Base-by-base conservation (phyloP, 2,888 invertebrate genomes). In the Neoascia interrupta region DNA sequence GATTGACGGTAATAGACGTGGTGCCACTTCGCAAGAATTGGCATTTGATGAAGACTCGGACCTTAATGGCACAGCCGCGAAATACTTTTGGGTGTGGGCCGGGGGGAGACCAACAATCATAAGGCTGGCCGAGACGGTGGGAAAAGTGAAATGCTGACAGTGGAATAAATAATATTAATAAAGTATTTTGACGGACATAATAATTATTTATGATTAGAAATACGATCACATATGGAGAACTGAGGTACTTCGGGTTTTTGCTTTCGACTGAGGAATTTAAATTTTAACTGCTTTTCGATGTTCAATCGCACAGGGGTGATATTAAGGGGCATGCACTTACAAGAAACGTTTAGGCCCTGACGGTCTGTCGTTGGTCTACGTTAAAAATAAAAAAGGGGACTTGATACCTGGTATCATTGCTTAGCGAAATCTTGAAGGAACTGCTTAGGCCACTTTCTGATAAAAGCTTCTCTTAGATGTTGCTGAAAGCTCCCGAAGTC, bases 261-360 rank as follows among this genome's bases (percentile, higher is more conserved):
- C 70, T 76, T 70, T 76, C 70, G 76, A 64, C 47, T 16, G 41
- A 66, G 70, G 76, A 76, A 76, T 76, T 70, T 66, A 34, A 76
- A 74, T 54, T 74, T 13, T 18, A 26, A 56, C 31, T 53, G 15
- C 3, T 13, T 36, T 5, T 5, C 8, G n/a, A n/a, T n/a, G n/a
- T n/a, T n/a, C n/a, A n/a, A n/a, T n/a, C n/a, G n/a, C n/a, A 6
- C 76, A 60, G 53, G 11, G 64, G 36, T 21, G 70, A 15, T 47
- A 16, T 5, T 5, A 51, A 6, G 23, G 39, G 31, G 37, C 26
- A 13, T n/a, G n/a, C n/a, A n/a, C n/a, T n/a, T n/a, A n/a, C n/a
- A n/a, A n/a, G n/a, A n/a, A n/a, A n/a, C n/a, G n/a, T n/a, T n/a
- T n/a, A n/a, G n/a, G n/a, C n/a, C n/a, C n/a, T n/a, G n/a, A n/a